A percentile compares a stretch with the other conserved stretches of the same genome.
phyloP scores from a whole-genome alignment of 2,797 vertebrate species.

The Tenualosa thibaudeaui region DNA sequence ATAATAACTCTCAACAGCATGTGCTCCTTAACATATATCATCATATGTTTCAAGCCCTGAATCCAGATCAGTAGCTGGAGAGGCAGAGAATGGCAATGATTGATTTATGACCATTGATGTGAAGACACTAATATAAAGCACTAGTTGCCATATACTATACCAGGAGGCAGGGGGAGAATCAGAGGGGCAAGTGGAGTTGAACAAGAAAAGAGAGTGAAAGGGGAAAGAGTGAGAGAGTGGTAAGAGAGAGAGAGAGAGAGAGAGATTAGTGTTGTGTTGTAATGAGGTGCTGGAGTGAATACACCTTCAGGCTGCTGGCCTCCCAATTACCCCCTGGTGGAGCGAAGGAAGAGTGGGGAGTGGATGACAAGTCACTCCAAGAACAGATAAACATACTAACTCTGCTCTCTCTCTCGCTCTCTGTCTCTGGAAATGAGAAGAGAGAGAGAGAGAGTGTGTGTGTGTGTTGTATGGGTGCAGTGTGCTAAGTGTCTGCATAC shows the following conservation, averaged over 20 bases:
- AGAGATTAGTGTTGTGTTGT: background rate
- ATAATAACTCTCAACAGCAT: background rate
- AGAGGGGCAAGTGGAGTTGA: background rate
- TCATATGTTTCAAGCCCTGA: background rate
- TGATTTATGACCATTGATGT: background rate
- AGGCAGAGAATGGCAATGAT: background rate
- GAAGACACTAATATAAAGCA: background rate
- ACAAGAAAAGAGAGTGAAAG: background rate
- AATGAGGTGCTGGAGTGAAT: background rate
- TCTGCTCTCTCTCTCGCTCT: too few relatives aligned
- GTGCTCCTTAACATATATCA: too few relatives aligned
- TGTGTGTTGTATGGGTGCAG: background rate
- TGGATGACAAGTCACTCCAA: background rate
- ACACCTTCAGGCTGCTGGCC: background rate
- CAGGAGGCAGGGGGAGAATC: background rate
- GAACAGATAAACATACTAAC: background rate
- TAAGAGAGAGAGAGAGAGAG: background rate
- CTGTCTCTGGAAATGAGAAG: background rate
- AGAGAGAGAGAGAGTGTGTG: background rate
- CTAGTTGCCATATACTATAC: background rate
- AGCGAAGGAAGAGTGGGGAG: background rate
- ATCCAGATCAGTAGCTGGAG: background rate
- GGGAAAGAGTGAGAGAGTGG: background rate
- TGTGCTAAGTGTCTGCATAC: background rate
- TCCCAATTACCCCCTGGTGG: background rate